These are phyloP conservation scores for Channallabes apus DNA, from an alignment of 2,797 vertebrate species.

Conservation along the genomic window DNA sequence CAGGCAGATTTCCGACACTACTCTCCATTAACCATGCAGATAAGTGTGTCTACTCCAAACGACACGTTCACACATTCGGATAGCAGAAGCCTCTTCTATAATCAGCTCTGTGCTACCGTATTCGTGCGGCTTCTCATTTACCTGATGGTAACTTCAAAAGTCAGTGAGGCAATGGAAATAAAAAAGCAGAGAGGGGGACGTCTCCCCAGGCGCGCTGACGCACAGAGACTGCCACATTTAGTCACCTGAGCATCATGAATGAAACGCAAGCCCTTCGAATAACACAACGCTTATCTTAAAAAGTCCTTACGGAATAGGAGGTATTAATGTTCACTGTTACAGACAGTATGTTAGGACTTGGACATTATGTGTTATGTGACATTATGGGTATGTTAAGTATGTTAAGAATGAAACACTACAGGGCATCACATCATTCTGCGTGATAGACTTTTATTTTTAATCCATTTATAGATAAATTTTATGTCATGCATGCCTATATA, in stretches of 20 bases:
- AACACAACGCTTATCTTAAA: not conserved
- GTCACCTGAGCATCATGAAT: not conserved
- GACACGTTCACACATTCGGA: not conserved
- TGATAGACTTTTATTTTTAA: not conserved
- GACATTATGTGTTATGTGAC: not conserved
- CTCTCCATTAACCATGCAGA: slow-evolving; percentile 22
- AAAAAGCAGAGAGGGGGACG: not conserved
- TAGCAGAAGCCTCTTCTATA: not conserved
- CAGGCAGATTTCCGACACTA: slow-evolving; percentile 31
- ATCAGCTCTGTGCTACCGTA: not conserved
- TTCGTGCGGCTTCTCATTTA: not conserved
- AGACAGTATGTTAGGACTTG: not conserved
- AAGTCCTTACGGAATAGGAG: too few species aligned
- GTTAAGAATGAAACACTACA: not conserved
- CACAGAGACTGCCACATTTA: slow-evolving; percentile 4
- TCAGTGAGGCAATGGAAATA: slow-evolving; percentile 3
- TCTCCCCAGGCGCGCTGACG: not conserved
- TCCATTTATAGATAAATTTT: not conserved
- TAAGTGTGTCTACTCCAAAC: slow-evolving; percentile 17
- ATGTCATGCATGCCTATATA: not conserved
- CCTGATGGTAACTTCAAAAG: not conserved
- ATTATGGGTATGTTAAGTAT: not conserved
- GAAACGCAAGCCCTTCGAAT: not conserved
- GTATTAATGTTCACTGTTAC: not conserved
- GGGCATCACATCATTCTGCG: not conserved